Conservation (phyloP, 2,888 invertebrate species). For the Ypsolopha scabrella region DNA sequence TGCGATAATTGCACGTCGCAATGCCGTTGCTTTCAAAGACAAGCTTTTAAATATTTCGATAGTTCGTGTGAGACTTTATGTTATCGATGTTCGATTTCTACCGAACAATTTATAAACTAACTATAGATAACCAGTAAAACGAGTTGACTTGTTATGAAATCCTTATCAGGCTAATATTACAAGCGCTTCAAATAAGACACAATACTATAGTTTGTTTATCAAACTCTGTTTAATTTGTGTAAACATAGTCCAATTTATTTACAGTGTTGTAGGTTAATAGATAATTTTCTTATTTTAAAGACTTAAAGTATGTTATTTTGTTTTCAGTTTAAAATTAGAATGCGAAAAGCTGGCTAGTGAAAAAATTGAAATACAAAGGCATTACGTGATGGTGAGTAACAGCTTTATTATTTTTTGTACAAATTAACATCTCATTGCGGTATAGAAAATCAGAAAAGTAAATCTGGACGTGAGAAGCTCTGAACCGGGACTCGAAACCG, state of each 20-base stretch:
- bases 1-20: no score
- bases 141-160: slow-evolving; percentile 27
- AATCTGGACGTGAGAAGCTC: no score
- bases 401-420: neutral
- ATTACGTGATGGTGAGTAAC: slow-evolving; percentile 87
- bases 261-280: no score
- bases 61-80: no score
- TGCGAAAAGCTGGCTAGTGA: slow-evolving; percentile 90
- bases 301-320: slow-evolving; percentile 17
- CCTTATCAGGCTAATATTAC: slow-evolving; percentile 35
- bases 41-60: no score
- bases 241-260: no score
- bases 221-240: no score
- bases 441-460: no score
- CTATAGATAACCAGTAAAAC: slow-evolving; percentile 21
- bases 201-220: neutral
- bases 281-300: no score
- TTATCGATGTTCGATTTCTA: neutral
- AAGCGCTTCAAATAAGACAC: slow-evolving; percentile 30
- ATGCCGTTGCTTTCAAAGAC: no score
- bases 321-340: slow-evolving; percentile 85
- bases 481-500: no score
- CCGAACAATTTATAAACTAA: neutral
- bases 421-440: no score
- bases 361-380: slow-evolving; percentile 91